Evolutionary conservation across 2,888 invertebrate species (phyloP).

Genomic region (Nebria brevicollis): DNA sequence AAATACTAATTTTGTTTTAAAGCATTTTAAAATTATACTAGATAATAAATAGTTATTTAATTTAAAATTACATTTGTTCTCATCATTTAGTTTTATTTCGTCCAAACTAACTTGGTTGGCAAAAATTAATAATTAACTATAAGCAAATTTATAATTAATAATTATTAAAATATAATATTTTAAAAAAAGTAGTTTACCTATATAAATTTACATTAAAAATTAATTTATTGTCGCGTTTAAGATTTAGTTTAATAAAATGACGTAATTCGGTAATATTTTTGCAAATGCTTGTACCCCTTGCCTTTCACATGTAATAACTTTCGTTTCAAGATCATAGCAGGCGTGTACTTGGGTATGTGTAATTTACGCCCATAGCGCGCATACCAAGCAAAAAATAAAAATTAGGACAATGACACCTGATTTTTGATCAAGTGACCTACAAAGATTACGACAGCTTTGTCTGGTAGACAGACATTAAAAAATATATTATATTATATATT

Average conservation of each 20-base stretch:
- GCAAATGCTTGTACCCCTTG: background rate
- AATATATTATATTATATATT: background rate
- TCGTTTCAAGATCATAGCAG: constrained; percentile 1
- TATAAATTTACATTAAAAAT: background rate
- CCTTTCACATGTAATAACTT: background rate
- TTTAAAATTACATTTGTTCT: too few species aligned
- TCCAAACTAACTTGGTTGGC: too few species aligned
- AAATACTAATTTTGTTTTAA: too few species aligned
- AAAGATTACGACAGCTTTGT: background rate
- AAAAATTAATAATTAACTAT: too few species aligned
- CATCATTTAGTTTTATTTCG: too few species aligned
- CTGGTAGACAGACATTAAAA: background rate
- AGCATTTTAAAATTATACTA: too few species aligned
- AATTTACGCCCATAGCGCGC: background rate
- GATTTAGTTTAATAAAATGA: background rate
- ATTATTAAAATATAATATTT: too few species aligned
- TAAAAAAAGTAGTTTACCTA: too few species aligned
- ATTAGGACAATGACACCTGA: background rate
- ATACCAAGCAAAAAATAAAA: background rate
- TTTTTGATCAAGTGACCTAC: constrained; percentile 1
- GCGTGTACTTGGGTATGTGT: background rate
- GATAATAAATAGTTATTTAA: too few species aligned
- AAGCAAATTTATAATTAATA: too few species aligned
- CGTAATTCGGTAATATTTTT: background rate
- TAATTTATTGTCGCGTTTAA: background rate